A percentile compares a stretch with the other conserved stretches of the same genome.
These are phyloP conservation scores for Premnoplex brunnescens DNA, from an alignment of 2,797 vertebrate species.

Conservation along the genomic window DNA sequence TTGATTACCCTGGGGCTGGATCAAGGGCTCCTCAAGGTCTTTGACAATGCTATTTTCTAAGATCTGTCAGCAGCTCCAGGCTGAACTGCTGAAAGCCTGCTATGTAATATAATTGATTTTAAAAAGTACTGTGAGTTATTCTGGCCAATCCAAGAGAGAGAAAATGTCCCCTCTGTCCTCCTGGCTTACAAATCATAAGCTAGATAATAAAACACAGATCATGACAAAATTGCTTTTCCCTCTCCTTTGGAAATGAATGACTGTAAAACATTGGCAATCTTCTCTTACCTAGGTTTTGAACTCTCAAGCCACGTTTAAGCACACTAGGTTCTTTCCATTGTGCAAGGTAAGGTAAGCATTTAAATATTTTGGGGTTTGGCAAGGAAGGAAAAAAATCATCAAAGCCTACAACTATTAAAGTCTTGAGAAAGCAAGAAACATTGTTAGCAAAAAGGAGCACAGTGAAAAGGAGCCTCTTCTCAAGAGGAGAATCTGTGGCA, in stretches of 20 bases:
- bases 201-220: slow-evolving; percentile 42
- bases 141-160: slow-evolving; percentile 16
- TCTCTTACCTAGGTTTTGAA: slow-evolving; percentile 1
- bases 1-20: not conserved
- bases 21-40: slow-evolving; percentile 41
- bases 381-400: not conserved
- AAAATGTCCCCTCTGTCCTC: slow-evolving; percentile 41
- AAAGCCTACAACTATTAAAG: not conserved
- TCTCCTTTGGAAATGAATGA: slow-evolving; percentile 19
- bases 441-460: not conserved
- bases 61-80: slow-evolving; percentile 3
- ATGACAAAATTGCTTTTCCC: slow-evolving; percentile 12
- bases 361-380: slow-evolving; percentile 11
- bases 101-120: slow-evolving; percentile 47
- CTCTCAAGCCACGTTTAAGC: not conserved
- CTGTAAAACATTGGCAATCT: slow-evolving; percentile 28
- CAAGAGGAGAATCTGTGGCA: not conserved
- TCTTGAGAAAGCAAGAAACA: slow-evolving; percentile 1
- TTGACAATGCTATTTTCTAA: not conserved
- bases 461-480: not conserved
- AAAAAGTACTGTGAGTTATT: slow-evolving; percentile 16
- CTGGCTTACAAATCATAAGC: not conserved
- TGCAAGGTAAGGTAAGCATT: not conserved
- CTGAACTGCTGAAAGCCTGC: slow-evolving; percentile 20
- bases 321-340: not conserved